Evolutionary conservation across 2,888 invertebrate genomes (phyloP), one percentile per base, ranked within the genome.

Genomic region (Tetragnatha montana): DNA sequence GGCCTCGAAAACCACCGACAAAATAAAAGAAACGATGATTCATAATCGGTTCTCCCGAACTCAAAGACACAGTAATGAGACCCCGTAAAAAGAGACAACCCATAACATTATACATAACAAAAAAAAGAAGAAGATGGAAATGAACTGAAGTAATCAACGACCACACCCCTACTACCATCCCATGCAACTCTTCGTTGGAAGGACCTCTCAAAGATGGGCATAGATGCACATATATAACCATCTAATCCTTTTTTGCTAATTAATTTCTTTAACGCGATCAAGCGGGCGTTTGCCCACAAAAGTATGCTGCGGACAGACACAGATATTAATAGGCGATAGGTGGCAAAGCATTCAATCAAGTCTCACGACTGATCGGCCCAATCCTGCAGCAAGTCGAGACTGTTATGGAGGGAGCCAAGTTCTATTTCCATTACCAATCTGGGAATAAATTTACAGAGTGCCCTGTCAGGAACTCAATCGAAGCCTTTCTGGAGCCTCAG

Each of bases 401-500:
- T 4, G 35, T 4, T 35, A 35, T 4, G 35, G 35, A 35, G 35
- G 35, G 35, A 35, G 35, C 71, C 74, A 81, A 35, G 71, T 78
- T 88, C 82, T 82, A 88, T 82, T 88, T 88, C 88, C 47, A 82
- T 50, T 88, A 70, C 82, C 50, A 76, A 49, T 84, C 22, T 69
- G 21, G 75, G 87, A 87, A 87, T 87, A 81, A 88, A 88, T 88
- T 82, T 81, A 78, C 88, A 50, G 47, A 35, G 35, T 35, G 47
- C 21, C 69, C 76, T 88, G 88, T 82, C 82, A 82, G 75, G 60
- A 82, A 22, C 60, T 81, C 88, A 88, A 82, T 88, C 88, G 82
- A 60, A 88, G 50, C 78, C 71, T 81, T n/a, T 88, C 68, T 51
- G 60, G 35, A 71, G 10, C 51, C 81, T 82, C 71, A 10, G 19